phyloP scores from a whole-genome alignment of 2,888 invertebrate species.

The Pharmacophagus antenor region DNA sequence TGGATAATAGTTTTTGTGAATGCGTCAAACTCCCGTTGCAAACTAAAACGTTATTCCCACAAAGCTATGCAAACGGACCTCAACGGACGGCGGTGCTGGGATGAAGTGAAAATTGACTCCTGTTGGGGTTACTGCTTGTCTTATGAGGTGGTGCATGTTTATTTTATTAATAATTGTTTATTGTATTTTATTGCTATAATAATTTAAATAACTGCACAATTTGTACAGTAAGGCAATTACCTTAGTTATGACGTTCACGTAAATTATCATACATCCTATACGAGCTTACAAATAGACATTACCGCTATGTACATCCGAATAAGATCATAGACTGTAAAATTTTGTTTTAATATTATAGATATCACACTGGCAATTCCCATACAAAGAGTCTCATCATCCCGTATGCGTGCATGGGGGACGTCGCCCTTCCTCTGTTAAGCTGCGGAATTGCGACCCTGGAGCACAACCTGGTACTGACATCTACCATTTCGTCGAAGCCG shows the following conservation, averaged over 20 bases:
- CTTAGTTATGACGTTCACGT: not conserved
- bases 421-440: constrained; percentile 82
- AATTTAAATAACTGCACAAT: not conserved
- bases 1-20: constrained; percentile 44
- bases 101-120: constrained; percentile 87
- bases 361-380: constrained; percentile 94
- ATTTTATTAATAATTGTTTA: no score
- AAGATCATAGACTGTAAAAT: not conserved
- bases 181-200: not conserved
- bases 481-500: constrained; percentile 89
- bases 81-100: constrained; percentile 88
- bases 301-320: not conserved
- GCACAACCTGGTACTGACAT: constrained; percentile 85
- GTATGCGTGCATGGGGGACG: constrained; percentile 90
- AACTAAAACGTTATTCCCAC: constrained; percentile 57
- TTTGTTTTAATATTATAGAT: constrained; percentile 76
- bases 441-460: constrained; percentile 88
- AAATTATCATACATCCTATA: not conserved
- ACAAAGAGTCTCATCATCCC: constrained; percentile 91
- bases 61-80: constrained; percentile 74
- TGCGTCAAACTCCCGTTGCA: constrained; percentile 53
- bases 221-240: not conserved
- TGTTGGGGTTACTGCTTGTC: constrained; percentile 94
- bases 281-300: not conserved
- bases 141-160: constrained; percentile 88